phyloP scores from a whole-genome alignment of 2,113 vertebrate genomes.

The Trachemys scripta region DNA sequence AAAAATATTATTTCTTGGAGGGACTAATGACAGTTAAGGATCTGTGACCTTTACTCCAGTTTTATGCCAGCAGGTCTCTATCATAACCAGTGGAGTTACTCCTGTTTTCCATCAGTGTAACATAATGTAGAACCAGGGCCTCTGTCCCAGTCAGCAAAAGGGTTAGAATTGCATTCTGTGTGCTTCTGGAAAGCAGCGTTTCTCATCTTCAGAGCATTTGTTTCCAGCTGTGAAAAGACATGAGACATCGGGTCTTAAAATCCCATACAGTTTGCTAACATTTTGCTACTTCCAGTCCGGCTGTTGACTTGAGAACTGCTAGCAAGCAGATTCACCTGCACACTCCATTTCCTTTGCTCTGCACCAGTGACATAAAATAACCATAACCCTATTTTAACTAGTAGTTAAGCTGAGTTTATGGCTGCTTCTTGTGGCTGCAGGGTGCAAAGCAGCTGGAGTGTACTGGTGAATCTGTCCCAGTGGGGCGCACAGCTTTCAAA shows the following conservation, averaged over 20 bases:
- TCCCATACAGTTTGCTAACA: background rate
- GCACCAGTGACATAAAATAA: background rate
- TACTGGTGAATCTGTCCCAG: background rate
- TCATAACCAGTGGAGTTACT: background rate
- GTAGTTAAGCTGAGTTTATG: background rate
- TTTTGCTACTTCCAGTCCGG: background rate
- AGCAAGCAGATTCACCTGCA: background rate
- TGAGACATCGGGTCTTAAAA: background rate
- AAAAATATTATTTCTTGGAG: background rate
- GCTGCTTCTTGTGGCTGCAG: background rate
- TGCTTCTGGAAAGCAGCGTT: background rate
- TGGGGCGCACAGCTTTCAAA: background rate
- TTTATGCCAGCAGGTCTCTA: fast-evolving
- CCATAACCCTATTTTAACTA: background rate
- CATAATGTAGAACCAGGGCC: background rate
- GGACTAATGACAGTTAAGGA: background rate
- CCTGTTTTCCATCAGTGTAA: background rate
- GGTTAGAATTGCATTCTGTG: background rate
- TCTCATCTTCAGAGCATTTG: background rate
- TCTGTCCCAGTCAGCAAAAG: background rate
- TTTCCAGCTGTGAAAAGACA: background rate
- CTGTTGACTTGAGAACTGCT: background rate
- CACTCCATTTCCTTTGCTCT: conserved; percentile 1
- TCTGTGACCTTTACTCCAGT: background rate
- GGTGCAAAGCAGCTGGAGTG: background rate